Base-by-base conservation (phyloP, 2,113 vertebrate genomes). In the Tretioscincus oriximinensis region DNA sequence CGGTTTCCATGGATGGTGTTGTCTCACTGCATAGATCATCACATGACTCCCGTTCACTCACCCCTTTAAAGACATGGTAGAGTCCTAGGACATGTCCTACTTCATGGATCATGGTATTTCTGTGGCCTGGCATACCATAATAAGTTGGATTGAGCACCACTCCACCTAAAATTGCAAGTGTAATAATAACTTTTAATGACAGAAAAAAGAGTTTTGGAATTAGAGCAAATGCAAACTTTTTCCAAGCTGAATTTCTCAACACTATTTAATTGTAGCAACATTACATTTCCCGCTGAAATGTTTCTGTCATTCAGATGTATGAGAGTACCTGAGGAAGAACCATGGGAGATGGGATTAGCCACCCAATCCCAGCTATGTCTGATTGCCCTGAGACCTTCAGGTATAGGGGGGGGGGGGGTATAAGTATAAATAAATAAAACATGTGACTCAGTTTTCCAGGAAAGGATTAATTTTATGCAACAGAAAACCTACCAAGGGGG, bases 31-130 rank as follows among this genome's bases (percentile, higher is more conserved):
- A 99, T 22, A 98, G 98, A 85, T 99, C 98, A 0, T 99, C 96
- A 31, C 98, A 99, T 26, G 98, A 99, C 70, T 99, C 98, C 61
- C 95, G 90, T 88, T 99, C 98, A 0, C 97, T 99, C 88, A 99
- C 98, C 9, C 98, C 98, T 90, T 98, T 99, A 66, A 99, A 99
- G 77, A 99, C 98, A 3, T 99, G 98, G 92, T 99, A 99, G 51
- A 99, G 95, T 31, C 98, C 98, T 84, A 99, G 93, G 74, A 99
- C 96, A 5, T 99, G 98, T 0, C 98, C 98, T 90, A 99, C 95
- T 81, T 99, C 98, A 0, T 99, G 98, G 91, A 99, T 97, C 97
- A 99, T 98, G 84, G 97, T 98, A 91, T 99, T 98, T 31, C 95
- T 97, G 85, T 99, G 97, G 61, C 98, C 97, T 0, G 75, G 84